A percentile compares a stretch with the other conserved stretches of the same genome.
phyloP scores from a whole-genome alignment of 2,888 invertebrate genomes.

The Alsophila aescularia region DNA sequence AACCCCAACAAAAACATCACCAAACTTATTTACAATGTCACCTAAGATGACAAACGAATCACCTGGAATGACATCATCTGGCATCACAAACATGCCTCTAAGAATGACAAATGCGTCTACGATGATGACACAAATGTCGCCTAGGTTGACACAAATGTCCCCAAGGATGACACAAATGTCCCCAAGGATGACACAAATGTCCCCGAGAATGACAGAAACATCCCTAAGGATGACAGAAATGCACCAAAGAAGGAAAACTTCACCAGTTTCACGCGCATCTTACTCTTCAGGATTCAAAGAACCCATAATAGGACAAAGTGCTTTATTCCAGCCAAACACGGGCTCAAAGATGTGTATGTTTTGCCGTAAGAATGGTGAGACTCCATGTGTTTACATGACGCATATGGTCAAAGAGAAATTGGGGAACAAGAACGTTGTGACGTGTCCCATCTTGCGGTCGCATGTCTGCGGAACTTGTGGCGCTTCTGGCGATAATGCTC shows the following conservation, averaged over 20 bases:
- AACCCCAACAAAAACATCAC: constrained; percentile 44
- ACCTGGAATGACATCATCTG: constrained; percentile 12
- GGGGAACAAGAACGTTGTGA: constrained; percentile 59
- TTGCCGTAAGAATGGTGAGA: constrained; percentile 76
- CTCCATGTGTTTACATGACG: constrained; percentile 65
- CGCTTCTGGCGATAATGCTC: constrained; percentile 69
- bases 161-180: neutral
- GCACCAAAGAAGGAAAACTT: neutral
- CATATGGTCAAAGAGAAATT: constrained; percentile 65
- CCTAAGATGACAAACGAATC: constrained; percentile 1
- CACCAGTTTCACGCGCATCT: constrained; percentile 2
- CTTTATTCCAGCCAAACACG: constrained; percentile 28
- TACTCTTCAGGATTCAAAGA: constrained; percentile 26
- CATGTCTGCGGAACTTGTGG: constrained; percentile 69
- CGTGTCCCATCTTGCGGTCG: constrained; percentile 70
- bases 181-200: neutral
- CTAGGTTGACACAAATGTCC: neutral
- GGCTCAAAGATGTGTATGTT: constrained; percentile 64
- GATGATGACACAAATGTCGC: neutral
- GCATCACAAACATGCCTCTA: constrained; percentile 14
- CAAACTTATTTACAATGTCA: constrained; percentile 10
- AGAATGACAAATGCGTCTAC: neutral
- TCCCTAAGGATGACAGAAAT: neutral
- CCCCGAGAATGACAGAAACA: neutral
- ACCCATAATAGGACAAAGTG: constrained; percentile 23